A percentile compares a stretch with the other conserved stretches of the same genome.
Conservation (phyloP, 2,797 vertebrate species). For the Esox lucius region DNA sequence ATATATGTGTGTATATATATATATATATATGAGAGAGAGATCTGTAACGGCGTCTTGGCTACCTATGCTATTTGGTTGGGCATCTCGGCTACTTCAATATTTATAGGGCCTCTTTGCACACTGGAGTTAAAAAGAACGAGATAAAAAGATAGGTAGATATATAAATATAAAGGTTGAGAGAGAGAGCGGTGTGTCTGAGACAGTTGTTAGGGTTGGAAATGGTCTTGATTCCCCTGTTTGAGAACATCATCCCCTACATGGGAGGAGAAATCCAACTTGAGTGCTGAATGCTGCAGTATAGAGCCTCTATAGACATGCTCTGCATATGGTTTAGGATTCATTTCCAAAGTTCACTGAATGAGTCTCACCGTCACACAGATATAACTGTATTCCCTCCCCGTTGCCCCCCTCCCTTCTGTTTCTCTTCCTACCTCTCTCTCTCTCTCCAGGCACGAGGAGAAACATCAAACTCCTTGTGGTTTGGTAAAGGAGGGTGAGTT, state of each 20-base stretch:
- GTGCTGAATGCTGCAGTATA: not conserved
- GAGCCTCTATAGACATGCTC: not conserved
- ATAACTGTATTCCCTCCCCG: not conserved
- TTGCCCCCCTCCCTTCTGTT: not conserved
- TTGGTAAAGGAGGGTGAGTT: slow-evolving; percentile 83
- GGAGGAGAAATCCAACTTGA: not conserved
- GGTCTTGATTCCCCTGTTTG: not conserved
- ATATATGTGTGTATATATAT: too few relatives aligned
- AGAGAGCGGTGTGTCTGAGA: not conserved
- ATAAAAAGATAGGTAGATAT: too few relatives aligned
- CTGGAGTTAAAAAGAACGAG: too few relatives aligned
- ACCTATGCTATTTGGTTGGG: too few relatives aligned
- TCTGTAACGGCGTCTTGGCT: too few relatives aligned
- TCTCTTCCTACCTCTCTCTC: not conserved
- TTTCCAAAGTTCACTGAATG: not conserved
- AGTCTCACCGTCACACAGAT: not conserved
- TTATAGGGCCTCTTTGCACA: too few relatives aligned
- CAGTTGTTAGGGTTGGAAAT: not conserved
- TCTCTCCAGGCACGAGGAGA: slow-evolving; percentile 87
- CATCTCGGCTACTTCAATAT: too few relatives aligned
- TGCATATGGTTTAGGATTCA: not conserved
- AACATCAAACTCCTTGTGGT: slow-evolving; percentile 90
- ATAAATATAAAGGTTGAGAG: not conserved
- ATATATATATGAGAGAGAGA: not conserved
- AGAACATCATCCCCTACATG: not conserved